Conservation (phyloP, 2,113 vertebrate species). For the mouse (Mus musculus) region DNA sequence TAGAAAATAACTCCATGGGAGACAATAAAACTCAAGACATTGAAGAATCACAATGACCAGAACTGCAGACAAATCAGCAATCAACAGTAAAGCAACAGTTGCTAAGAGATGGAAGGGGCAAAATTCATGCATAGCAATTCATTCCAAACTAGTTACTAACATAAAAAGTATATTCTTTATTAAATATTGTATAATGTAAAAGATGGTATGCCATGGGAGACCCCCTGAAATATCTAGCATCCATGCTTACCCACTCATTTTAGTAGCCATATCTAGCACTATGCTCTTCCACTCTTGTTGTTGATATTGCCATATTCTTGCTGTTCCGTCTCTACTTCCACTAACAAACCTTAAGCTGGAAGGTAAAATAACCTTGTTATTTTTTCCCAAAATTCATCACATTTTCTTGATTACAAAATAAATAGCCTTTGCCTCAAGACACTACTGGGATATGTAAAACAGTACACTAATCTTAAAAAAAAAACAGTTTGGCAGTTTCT, state of each 20-base stretch:
- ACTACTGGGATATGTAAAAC: background rate
- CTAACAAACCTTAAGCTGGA: constrained; percentile 96
- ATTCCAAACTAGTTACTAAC: constrained; percentile 1
- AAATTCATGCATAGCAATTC: constrained; percentile 44
- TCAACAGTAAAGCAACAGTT: constrained; percentile 25
- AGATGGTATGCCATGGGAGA: background rate
- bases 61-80: constrained; percentile 11
- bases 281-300: constrained; percentile 97
- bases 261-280: constrained; percentile 94
- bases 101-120: constrained; percentile 6
- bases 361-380: constrained; percentile 47
- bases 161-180: constrained; percentile 27
- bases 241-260: constrained; percentile 93
- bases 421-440: background rate
- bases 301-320: constrained; percentile 96
- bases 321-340: constrained; percentile 97
- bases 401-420: constrained; percentile 51
- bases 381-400: constrained; percentile 24
- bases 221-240: constrained; percentile 43
- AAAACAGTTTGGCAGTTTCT: constrained; percentile 40
- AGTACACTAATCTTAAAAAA: background rate
- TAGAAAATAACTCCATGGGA: background rate
- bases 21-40: constrained; percentile 35
- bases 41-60: background rate
- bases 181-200: constrained; percentile 22